These are phyloP conservation scores for Madoqua kirkii DNA, from an alignment of 2,113 vertebrate genomes.

Conservation along the genomic window DNA sequence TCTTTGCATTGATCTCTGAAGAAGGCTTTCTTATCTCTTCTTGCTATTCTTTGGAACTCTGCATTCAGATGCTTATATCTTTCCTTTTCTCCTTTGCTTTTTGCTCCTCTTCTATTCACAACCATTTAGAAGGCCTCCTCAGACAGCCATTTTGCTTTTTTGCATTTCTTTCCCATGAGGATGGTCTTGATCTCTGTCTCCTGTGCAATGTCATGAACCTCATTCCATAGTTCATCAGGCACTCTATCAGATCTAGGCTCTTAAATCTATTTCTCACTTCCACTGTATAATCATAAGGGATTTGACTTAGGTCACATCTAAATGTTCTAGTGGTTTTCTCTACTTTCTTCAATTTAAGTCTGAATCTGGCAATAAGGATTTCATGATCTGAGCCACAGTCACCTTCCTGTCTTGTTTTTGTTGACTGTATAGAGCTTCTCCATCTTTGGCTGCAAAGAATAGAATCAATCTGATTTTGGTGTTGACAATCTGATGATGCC, in stretches of 20 bases:
- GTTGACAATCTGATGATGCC: not conserved
- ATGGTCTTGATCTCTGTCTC: not conserved
- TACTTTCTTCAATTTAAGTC: not conserved
- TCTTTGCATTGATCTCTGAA: too few relatives aligned
- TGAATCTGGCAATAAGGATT: not conserved
- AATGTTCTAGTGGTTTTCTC: not conserved
- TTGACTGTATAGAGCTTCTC: not conserved
- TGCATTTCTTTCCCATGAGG: not conserved
- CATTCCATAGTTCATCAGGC: not conserved
- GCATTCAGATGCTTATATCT: too few relatives aligned
- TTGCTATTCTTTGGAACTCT: too few relatives aligned
- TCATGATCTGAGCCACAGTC: not conserved
- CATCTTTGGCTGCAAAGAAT: not conserved
- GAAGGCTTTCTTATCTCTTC: too few relatives aligned
- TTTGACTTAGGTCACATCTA: not conserved
- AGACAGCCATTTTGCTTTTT: not conserved
- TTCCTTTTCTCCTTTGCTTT: too few relatives aligned
- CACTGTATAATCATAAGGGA: not conserved
- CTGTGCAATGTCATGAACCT: not conserved
- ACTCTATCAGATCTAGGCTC: not conserved
- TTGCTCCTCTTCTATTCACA: too few relatives aligned
- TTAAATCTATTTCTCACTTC: not conserved
- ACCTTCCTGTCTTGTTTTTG: rapidly evolving
- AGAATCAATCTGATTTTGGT: not conserved
- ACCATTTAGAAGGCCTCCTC: too few relatives aligned